Base-by-base conservation (phyloP, 2,797 vertebrate genomes). In the Gobio occitaniae region DNA sequence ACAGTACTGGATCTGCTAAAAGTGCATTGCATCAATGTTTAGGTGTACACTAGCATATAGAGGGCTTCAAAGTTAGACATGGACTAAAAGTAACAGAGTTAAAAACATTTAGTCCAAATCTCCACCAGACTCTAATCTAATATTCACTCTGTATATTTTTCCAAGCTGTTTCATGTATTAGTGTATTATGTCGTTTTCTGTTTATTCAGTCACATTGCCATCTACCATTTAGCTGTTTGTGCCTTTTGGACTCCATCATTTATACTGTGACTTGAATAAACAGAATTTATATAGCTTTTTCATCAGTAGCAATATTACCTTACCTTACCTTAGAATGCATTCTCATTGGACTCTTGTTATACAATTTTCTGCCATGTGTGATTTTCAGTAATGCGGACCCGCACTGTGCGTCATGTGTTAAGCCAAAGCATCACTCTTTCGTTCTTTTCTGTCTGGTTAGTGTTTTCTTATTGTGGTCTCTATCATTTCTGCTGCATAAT, bases 401-500 rank as follows among this genome's bases (percentile, higher is more conserved):
- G 4, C 10, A 10, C 21, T 17, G 47, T 32, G 6, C 3, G 6
- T 19, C 4, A 6, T 63, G 11, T 36, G 63, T 50, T 66, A 75
- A 83, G 65, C 47, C 16, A 54, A 75, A 66, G 38, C 10, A 21
- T 80, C 11, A 6, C 44, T 59, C 41, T 69, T 71, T 66, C 25
- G 4, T 44, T 48, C 41, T 69, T 71, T 66, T 38, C 17, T 65
- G 32, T 44, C 3, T 59, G n/a, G 5, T 76, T 56, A 13, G 50
- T 10, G 29, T 54, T 59, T 38, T n/a, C 54, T 74, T 69, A 15
- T 47, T 72, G 36, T 13, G 17, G 41, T 16, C 74, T 84, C 70
- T 50, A 17, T 74, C 6, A 47, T 86, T 84, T 87, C 68, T 63
- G 52, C 65, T 69, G 6, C 17, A 21, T 50, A 80, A 83, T 85